These are phyloP conservation scores for Coelopa pilipes DNA, from an alignment of 2,888 invertebrate genomes.

Conservation along the genomic window DNA sequence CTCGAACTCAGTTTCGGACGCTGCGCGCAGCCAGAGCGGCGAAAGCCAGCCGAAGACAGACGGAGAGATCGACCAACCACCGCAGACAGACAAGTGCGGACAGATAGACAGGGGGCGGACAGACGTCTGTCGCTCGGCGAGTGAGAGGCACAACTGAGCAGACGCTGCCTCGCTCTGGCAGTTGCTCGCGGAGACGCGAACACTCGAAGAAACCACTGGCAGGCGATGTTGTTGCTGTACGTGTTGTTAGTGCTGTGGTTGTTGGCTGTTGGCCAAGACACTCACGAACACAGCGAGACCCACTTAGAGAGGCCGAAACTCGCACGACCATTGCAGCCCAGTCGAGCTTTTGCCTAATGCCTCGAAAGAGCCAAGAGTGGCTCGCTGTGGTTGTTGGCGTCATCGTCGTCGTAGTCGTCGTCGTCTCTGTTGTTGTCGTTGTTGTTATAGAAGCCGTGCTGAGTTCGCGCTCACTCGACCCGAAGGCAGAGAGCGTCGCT, in stretches of 20 bases:
- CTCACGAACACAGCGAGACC: neutral
- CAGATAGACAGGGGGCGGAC: neutral
- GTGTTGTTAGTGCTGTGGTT: neutral
- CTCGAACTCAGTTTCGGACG: too few species aligned
- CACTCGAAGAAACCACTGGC: neutral
- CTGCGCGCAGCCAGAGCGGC: neutral
- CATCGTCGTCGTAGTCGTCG: neutral
- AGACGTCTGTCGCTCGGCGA: slow-evolving; percentile 20
- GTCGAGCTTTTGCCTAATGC: neutral
- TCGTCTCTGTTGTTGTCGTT: neutral
- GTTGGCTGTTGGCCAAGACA: neutral
- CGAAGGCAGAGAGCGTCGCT: too few species aligned
- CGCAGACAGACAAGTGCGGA: too few species aligned
- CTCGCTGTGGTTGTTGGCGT: too few species aligned
- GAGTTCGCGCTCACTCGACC: too few species aligned
- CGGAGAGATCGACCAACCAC: too few species aligned
- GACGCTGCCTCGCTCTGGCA: neutral
- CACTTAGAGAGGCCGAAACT: neutral
- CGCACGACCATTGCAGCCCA: neutral
- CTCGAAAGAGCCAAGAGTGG: neutral
- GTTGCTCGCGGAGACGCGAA: neutral
- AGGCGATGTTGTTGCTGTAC: too few species aligned
- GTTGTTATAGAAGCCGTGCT: too few species aligned
- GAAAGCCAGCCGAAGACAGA: too few species aligned
- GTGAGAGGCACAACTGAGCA: slow-evolving; percentile 22